phyloP scores from a whole-genome alignment of 2,113 vertebrate species.

The Rafetus swinhoei region DNA sequence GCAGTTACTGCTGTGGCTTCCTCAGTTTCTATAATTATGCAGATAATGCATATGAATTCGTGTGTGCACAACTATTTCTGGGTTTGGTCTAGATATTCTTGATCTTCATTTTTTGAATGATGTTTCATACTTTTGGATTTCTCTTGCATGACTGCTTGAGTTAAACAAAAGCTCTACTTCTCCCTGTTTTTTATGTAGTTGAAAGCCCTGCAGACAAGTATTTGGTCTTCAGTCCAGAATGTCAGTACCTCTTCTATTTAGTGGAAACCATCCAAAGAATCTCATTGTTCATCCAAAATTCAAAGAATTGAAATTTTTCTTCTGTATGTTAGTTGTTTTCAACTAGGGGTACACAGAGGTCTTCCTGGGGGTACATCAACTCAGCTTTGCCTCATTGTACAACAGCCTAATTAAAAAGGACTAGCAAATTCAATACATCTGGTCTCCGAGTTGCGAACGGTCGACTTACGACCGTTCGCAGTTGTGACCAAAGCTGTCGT shows the following conservation, averaged over 20 bases:
- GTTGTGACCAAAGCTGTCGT: too few relatives aligned
- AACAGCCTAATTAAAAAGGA: too few relatives aligned
- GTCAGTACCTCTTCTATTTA: neutral
- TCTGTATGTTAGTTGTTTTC: neutral
- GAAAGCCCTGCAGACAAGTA: neutral
- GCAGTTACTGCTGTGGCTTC: conserved; percentile 42
- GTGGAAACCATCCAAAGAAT: neutral
- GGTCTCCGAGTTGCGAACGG: too few relatives aligned
- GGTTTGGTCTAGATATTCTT: conserved; percentile 29
- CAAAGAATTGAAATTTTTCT: neutral
- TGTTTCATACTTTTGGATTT: neutral
- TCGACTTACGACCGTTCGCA: too few relatives aligned
- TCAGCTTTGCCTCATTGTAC: too few relatives aligned
- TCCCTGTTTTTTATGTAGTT: neutral
- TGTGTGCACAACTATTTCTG: conserved; percentile 22
- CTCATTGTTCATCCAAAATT: neutral
- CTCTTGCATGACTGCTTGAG: neutral
- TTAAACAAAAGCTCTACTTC: conserved; percentile 9
- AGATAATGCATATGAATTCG: conserved; percentile 46
- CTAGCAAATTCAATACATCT: too few relatives aligned
- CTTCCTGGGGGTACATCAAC: too few relatives aligned
- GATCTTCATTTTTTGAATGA: neutral
- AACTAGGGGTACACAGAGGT: too few relatives aligned
- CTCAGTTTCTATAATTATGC: conserved; percentile 48
- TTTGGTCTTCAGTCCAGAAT: neutral